phyloP scores from a whole-genome alignment of 2,113 vertebrate genomes.

The Psilopsiagon aymara region DNA sequence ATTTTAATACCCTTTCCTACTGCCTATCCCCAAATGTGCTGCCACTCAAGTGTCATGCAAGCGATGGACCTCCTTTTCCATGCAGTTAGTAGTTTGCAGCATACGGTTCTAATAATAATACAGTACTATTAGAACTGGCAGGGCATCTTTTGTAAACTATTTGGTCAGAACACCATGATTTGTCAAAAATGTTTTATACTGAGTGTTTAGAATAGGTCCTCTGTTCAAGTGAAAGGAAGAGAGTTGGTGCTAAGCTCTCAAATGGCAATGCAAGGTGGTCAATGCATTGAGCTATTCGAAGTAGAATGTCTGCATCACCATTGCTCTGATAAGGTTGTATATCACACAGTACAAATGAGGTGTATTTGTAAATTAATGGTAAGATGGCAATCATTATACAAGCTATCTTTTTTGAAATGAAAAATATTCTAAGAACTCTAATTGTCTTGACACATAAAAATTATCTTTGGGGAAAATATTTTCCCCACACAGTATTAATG shows the following conservation, averaged over 20 bases:
- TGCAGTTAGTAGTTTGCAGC: neutral
- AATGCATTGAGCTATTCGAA: neutral
- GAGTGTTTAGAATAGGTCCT: neutral
- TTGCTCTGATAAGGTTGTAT: neutral
- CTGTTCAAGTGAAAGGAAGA: neutral
- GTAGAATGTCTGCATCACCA: neutral
- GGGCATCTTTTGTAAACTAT: neutral
- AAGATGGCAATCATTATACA: neutral
- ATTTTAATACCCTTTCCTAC: neutral
- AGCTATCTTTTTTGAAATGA: neutral
- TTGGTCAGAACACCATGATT: neutral
- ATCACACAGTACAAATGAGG: neutral
- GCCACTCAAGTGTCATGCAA: neutral
- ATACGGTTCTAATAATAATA: too few relatives aligned
- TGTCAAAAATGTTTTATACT: neutral
- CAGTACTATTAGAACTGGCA: neutral
- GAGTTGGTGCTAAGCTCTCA: neutral
- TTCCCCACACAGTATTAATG: neutral
- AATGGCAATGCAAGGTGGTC: neutral
- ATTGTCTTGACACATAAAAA: neutral
- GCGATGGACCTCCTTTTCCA: neutral
- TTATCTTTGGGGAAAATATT: neutral
- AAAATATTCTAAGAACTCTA: neutral
- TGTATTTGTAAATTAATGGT: neutral
- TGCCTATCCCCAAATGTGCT: neutral